Evolutionary conservation across 2,797 vertebrate species (phyloP), one percentile per base, ranked within the genome.

Genomic region (Peromyscus eremicus): DNA sequence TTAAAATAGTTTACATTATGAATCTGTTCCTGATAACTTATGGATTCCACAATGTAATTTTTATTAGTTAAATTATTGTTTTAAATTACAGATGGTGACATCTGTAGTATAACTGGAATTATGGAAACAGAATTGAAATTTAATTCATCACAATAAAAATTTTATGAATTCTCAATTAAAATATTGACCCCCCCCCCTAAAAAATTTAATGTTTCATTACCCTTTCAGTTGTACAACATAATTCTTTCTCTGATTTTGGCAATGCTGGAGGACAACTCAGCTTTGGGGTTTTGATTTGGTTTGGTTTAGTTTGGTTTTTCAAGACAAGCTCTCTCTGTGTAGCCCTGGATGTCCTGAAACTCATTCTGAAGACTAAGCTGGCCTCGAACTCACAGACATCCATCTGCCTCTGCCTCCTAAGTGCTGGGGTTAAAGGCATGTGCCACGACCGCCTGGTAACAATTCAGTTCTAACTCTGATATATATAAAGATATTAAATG

Each of bases 91-190:
- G 87, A 32, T 34, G 10, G 23, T 77, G 70, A 66, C 13, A 93
- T 68, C 27, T 82, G 13, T 14, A 92, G 32, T 77, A 17, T 92
- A 75, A 52, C 23, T 80, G 7, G 52, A 83, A 87, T 89, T 70
- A 68, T 75, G 21, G 10, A 83, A 81, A 60, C 40, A 81, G 12
- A 80, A 11, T 75, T 86, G 9, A 94, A 92, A 89, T 91, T 21
- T 83, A 10, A 73, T 62, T 95, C 86, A 13, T 83, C 64, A 79
- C 7, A 83, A 43, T 60, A 92, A 93, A 91, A 14, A n/a, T 70
- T 79, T 57, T 70, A 1, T 14, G 93, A 76, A 62, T 94, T 96
- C 60, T 85, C n/a, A 60, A 82, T 82, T 82, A 80, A 96, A 88
- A 93, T 75, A 75, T 29, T 73, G 55, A 60, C 10, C 37, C 17